Percentiles rank a stretch among this genome's conserved stretches.
phyloP scores from a whole-genome alignment of 2,888 invertebrate genomes.

The Aricia artaxerxes region DNA sequence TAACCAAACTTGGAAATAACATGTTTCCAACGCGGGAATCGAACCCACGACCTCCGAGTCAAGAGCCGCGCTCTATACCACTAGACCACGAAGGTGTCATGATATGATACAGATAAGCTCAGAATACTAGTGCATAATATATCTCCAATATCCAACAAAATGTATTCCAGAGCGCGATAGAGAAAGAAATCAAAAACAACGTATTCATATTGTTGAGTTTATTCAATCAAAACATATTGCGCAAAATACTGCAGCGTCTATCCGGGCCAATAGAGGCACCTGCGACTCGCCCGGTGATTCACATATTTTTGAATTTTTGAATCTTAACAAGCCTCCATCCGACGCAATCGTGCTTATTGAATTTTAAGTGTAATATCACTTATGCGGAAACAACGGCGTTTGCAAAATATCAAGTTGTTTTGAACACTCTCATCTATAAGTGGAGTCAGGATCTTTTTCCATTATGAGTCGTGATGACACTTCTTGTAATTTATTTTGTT shows the following conservation, averaged over 20 bases:
- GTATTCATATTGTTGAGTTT: conserved; percentile 23
- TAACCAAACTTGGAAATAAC: too few species aligned
- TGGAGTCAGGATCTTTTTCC: neutral
- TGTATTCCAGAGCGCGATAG: neutral
- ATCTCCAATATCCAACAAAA: neutral
- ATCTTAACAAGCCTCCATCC: conserved; percentile 19
- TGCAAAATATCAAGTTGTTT: neutral
- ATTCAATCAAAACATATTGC: conserved; percentile 27
- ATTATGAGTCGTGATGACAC: neutral
- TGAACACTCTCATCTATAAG: neutral
- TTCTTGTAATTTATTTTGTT: neutral
- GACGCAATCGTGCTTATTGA: conserved; percentile 20
- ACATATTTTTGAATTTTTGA: conserved; percentile 22
- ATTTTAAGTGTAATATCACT: conserved; percentile 16
- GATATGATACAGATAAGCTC: neutral
- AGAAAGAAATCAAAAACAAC: conserved; percentile 19
- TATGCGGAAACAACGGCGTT: neutral
- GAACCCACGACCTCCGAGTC: too few species aligned
- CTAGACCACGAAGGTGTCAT: too few species aligned
- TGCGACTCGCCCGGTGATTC: conserved; percentile 3
- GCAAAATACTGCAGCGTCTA: conserved; percentile 27
- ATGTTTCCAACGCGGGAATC: too few species aligned
- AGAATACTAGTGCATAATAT: neutral
- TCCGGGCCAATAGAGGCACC: conserved; percentile 3
- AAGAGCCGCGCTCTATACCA: too few species aligned